Conservation (phyloP, 2,797 vertebrate genomes). For the Sorex maritimensis region DNA sequence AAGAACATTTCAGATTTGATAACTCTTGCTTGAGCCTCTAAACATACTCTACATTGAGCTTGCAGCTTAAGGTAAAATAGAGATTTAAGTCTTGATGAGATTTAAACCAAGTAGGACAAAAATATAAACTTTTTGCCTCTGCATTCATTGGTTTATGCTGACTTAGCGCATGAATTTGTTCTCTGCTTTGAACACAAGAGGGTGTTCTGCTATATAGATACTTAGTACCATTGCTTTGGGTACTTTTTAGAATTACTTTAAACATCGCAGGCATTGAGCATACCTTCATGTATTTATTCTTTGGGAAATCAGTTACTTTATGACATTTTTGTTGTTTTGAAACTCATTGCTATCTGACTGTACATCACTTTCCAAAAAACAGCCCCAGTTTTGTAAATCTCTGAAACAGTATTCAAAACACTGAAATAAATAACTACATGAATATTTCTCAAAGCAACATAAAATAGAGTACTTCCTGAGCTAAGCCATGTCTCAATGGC, state of each 20-base stretch:
- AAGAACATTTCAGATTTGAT: not conserved
- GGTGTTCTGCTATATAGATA: not conserved
- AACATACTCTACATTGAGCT: not conserved
- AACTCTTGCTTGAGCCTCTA: not conserved
- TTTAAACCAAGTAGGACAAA: not conserved
- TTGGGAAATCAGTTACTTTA: not conserved
- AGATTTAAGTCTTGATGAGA: not conserved
- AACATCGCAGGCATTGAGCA: not conserved
- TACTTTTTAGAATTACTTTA: not conserved
- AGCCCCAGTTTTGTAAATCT: not conserved
- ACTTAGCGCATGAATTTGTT: not conserved
- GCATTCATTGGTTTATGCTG: rapidly evolving
- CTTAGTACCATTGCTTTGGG: not conserved
- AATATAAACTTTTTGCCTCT: not conserved
- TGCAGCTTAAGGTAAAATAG: not conserved
- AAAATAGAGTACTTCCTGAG: not conserved
- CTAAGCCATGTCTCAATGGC: rapidly evolving
- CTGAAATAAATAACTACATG: not conserved
- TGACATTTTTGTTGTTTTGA: not conserved
- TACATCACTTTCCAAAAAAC: not conserved
- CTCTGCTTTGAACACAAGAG: not conserved
- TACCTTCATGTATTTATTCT: not conserved
- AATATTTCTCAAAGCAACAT: not conserved
- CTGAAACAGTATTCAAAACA: not conserved
- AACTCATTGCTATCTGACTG: not conserved